Percentiles rank a stretch among this genome's conserved stretches.
phyloP scores from a whole-genome alignment of 2,888 invertebrate species.

The Chorisops tibialis region DNA sequence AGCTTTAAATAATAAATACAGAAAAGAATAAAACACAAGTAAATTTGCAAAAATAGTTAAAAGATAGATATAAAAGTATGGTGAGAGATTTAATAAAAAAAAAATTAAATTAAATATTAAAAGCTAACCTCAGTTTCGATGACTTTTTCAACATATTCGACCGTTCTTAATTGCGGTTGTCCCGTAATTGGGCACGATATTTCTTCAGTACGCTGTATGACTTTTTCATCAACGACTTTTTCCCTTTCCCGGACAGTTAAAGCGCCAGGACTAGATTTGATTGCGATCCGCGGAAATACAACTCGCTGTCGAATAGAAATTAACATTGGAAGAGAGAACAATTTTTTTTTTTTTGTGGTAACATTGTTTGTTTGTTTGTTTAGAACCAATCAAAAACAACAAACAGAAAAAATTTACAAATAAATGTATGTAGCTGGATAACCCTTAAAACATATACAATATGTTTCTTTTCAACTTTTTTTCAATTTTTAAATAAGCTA shows the following conservation, averaged over 20 bases:
- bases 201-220: slow-evolving; percentile 82
- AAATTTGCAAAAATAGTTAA: background rate
- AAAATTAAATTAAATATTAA: background rate
- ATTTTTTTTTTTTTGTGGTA: background rate
- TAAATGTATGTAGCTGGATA: no score
- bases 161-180: slow-evolving; percentile 81
- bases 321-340: slow-evolving; percentile 24
- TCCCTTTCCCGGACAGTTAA: slow-evolving; percentile 84
- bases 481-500: no score
- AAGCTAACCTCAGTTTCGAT: slow-evolving; percentile 87
- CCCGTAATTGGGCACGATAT: slow-evolving; percentile 82
- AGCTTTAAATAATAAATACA: background rate
- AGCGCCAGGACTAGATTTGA: slow-evolving; percentile 81
- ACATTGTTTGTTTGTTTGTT: background rate
- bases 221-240: slow-evolving; percentile 83
- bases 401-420: background rate
- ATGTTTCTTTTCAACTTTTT: no score
- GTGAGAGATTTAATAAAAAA: background rate
- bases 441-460: no score
- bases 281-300: slow-evolving; percentile 78
- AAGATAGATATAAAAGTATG: background rate
- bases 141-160: slow-evolving; percentile 92
- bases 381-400: background rate
- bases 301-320: slow-evolving; percentile 45
- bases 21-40: slow-evolving; percentile 1